phyloP scores from a whole-genome alignment of 2,113 vertebrate genomes.

The Coregonus clupeaformis region DNA sequence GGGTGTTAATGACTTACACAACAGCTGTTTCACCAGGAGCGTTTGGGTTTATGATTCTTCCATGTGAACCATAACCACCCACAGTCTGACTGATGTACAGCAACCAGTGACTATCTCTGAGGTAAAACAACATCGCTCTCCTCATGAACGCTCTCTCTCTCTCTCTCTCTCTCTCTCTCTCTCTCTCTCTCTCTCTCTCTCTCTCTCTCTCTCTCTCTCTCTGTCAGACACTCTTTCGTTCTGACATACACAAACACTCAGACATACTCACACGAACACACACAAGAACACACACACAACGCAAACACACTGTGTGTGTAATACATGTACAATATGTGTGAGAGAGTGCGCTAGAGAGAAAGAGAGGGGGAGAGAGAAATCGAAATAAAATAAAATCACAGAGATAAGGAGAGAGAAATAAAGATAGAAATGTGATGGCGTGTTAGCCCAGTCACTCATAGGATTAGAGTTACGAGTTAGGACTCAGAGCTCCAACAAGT shows the following conservation, averaged over 20 bases:
- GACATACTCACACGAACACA: neutral
- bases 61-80: constrained; percentile 46
- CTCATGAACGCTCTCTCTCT: neutral
- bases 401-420: neutral
- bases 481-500: too few species aligned
- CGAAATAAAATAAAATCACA: constrained; percentile 4
- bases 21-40: constrained; percentile 56
- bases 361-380: constrained; percentile 38
- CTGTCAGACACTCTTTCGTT: constrained; percentile 11
- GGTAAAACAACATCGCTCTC: constrained; percentile 17
- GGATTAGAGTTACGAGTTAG: neutral
- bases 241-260: neutral
- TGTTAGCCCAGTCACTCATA: constrained; percentile 22
- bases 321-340: constrained; percentile 1
- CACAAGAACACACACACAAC: neutral
- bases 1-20: constrained; percentile 62
- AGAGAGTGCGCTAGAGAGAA: constrained; percentile 25
- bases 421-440: neutral
- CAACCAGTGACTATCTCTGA: constrained; percentile 51
- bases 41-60: constrained; percentile 31
- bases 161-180: neutral
- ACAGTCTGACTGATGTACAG: constrained; percentile 46
- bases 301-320: constrained; percentile 20
- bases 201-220: neutral
- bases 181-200: constrained; percentile 4